Evolutionary conservation across 64 coral and sea anemone genomes (phyloP), one percentile per base, ranked within the genome.

Genomic region (Pocillopora verrucosa): DNA sequence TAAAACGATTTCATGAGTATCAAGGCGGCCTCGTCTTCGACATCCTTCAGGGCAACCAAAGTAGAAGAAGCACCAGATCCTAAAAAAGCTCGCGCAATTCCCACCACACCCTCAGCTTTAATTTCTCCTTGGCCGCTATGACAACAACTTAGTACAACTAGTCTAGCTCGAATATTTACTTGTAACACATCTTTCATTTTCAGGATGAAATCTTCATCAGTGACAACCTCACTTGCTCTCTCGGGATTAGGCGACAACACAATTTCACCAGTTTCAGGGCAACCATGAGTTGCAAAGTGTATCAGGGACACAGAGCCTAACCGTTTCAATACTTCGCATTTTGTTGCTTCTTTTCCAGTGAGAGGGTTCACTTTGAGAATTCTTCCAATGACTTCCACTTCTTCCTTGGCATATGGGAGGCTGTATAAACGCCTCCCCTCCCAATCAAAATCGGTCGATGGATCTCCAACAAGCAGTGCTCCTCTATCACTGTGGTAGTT

Each of bases 121-220:
- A 90, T 82, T 5, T 83, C 77, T 12, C 88, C 88, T 5, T 63
- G 88, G 37, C 76, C 88, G 56, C 79, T 83, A 30, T 90, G 79
- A 74, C 89, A 90, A 30, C 89, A 90, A 59, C 89, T 90, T 12
- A 90, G 58, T 34, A 90, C 89, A 83, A 90, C 89, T 25, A 90
- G 68, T 60, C 75, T 65, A 22, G 89, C 89, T 58, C 26, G 78
- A 61, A 82, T 9, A 34, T 79, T 69, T 16, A 16, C 37, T 57
- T 90, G 56, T 61, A 83, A 70, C 17, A 83, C 70, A n/a, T 90
- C 89, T 26, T 60, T 20, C 78, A 83, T 90, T 72, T 65, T 90
- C 51, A 90, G 72, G 41, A 90, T 83, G 25, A 58, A 90, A 56
- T 90, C 89, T 45, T 90, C 36, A 60, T 83, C 63, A 9, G 74